These are phyloP conservation scores for Drosophila mercatorum DNA, from an alignment of 2,888 invertebrate species.

Conservation along the genomic window DNA sequence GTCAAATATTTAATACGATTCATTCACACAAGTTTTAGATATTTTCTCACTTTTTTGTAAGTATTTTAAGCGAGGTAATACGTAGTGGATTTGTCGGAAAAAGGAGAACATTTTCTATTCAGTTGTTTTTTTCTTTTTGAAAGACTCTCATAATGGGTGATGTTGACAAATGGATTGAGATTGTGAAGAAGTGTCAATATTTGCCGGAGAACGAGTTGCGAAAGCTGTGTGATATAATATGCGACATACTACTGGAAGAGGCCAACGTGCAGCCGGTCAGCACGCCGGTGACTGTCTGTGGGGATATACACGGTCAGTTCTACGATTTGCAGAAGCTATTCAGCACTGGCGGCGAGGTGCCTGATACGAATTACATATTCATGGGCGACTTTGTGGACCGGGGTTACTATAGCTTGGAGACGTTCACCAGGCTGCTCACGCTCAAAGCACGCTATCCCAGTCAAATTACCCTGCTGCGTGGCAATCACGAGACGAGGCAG, in stretches of 20 bases:
- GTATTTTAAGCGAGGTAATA: conserved; percentile 1
- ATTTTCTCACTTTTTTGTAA: not conserved
- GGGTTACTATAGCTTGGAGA: conserved; percentile 99
- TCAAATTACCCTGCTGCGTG: conserved; percentile 95
- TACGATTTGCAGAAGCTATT: conserved; percentile 98
- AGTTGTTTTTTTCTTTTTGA: not conserved
- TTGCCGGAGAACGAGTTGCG: conserved; percentile 98
- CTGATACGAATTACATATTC: conserved; percentile 99
- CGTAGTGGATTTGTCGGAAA: not conserved
- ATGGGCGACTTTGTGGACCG: conserved; percentile 99
- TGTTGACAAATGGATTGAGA: conserved; percentile 97
- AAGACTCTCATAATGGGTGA: conserved; percentile 87
- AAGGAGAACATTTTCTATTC: not conserved
- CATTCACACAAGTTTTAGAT: not conserved
- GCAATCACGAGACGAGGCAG: conserved; percentile 99
- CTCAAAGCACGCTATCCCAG: conserved; percentile 95
- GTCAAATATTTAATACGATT: not conserved
- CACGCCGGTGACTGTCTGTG: conserved; percentile 99
- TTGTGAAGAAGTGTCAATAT: conserved; percentile 98
- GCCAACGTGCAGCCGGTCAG: conserved; percentile 98
- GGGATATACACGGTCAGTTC: conserved; percentile 99
- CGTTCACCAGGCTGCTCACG: conserved; percentile 96
- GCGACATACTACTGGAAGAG: conserved; percentile 96
- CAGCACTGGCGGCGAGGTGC: conserved; percentile 99
- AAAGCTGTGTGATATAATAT: conserved; percentile 97